A percentile compares a stretch with the other conserved stretches of the same genome.
Conservation (phyloP, 2,113 vertebrate species). For the Lipophrys pholis region DNA sequence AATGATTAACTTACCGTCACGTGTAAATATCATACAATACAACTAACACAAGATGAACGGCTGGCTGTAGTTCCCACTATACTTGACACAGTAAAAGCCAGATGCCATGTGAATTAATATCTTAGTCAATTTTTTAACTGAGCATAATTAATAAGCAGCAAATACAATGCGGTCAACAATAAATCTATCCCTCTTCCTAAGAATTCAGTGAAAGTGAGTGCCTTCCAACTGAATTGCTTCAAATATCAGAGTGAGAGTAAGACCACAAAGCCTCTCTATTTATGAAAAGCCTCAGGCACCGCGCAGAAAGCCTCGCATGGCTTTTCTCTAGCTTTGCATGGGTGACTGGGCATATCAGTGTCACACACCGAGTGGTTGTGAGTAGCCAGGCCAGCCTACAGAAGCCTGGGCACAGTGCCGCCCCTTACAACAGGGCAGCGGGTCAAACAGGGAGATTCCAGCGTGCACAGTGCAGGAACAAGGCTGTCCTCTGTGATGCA, state of each 20-base stretch:
- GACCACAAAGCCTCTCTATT: constrained; percentile 25
- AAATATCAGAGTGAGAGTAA: neutral
- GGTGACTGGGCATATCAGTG: constrained; percentile 36
- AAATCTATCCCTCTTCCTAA: neutral
- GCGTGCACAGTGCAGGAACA: constrained; percentile 49
- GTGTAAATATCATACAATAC: neutral
- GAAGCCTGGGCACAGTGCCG: constrained; percentile 26
- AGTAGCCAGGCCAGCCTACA: constrained; percentile 18
- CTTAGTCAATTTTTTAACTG: neutral
- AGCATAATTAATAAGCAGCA: neutral
- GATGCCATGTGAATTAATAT: neutral
- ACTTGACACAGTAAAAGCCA: neutral
- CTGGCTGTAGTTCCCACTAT: no score
- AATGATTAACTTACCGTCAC: neutral
- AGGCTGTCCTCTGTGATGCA: constrained; percentile 40
- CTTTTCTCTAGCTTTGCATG: constrained; percentile 29
- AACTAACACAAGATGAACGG: neutral
- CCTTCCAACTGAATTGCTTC: neutral
- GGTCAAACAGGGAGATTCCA: constrained; percentile 53
- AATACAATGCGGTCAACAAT: neutral
- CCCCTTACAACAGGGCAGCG: constrained; percentile 37
- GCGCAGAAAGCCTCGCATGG: constrained; percentile 16
- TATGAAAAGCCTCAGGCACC: constrained; percentile 7
- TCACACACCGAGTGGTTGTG: constrained; percentile 36
- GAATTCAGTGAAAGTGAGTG: neutral